These are phyloP conservation scores for Delichon dasypus DNA, from an alignment of 2,797 vertebrate species.

Conservation along the genomic window DNA sequence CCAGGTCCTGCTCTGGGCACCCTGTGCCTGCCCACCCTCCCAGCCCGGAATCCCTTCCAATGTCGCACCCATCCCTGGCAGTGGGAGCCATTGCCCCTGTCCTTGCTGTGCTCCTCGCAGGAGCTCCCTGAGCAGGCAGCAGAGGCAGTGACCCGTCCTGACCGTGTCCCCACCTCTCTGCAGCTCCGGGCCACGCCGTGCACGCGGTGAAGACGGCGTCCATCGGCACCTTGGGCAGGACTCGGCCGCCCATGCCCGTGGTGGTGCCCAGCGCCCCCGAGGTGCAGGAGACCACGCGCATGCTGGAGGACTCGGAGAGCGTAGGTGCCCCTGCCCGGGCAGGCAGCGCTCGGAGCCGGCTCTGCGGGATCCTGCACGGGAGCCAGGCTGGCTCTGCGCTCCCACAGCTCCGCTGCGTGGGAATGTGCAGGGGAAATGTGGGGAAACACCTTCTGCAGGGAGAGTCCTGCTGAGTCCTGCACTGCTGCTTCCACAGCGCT, in stretches of 20 bases:
- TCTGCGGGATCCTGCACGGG: too few relatives aligned
- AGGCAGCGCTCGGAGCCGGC: too few relatives aligned
- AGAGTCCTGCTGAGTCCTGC: background rate
- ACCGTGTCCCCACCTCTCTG: background rate
- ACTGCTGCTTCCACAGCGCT: background rate
- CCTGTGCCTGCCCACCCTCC: accelerated
- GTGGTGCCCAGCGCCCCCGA: conserved; percentile 93
- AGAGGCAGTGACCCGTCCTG: background rate
- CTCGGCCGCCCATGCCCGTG: conserved; percentile 91
- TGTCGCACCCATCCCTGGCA: accelerated
- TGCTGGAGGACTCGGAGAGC: conserved; percentile 93
- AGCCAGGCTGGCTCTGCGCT: too few relatives aligned
- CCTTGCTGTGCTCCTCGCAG: background rate
- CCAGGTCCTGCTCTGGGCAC: background rate
- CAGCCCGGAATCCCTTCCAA: accelerated
- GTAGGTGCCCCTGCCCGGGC: conserved; percentile 80
- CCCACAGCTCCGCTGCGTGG: background rate
- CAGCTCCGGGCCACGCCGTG: conserved; percentile 79
- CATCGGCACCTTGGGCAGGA: conserved; percentile 92
- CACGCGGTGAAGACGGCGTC: conserved; percentile 96
- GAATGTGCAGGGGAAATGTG: background rate
- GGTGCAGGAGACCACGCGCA: conserved; percentile 89
- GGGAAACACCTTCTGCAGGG: background rate
- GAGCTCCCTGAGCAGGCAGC: background rate
- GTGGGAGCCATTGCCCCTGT: background rate